These are phyloP conservation scores for Limnephilus rhombicus DNA, from an alignment of 2,888 invertebrate species.

Conservation along the genomic window DNA sequence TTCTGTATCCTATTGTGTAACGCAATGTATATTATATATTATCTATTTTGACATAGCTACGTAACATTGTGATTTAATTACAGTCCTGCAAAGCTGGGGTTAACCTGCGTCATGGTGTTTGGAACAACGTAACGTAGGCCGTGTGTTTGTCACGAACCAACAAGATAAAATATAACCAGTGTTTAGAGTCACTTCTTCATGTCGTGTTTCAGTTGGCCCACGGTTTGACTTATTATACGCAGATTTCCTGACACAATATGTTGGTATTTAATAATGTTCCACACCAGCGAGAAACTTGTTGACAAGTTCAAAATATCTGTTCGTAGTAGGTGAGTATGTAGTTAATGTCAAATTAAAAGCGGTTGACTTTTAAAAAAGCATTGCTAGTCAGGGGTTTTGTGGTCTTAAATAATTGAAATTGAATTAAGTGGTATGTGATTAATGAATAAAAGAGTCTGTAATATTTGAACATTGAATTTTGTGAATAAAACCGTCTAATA, in stretches of 20 bases:
- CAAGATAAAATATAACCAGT: neutral
- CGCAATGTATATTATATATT: neutral
- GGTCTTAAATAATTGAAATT: no score
- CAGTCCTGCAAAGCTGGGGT: slow-evolving; percentile 3
- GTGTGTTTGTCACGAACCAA: neutral
- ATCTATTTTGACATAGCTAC: neutral
- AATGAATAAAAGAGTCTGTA: no score
- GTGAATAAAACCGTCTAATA: no score
- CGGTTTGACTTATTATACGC: neutral
- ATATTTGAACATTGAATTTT: no score
- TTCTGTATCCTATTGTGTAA: neutral
- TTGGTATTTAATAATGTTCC: neutral
- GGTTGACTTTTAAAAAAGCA: no score
- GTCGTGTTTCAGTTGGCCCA: neutral
- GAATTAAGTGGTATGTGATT: no score
- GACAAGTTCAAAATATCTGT: neutral
- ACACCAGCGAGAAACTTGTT: neutral
- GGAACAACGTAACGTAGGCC: neutral
- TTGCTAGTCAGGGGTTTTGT: neutral
- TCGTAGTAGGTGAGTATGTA: neutral
- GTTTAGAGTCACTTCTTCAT: neutral
- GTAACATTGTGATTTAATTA: slow-evolving; percentile 14
- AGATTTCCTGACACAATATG: neutral
- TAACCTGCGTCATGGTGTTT: slow-evolving; percentile 18
- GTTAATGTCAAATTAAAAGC: neutral